Evolutionary conservation across 1,140 invertebrate species (phyloP).

Genomic region (Nomia melanderi): DNA sequence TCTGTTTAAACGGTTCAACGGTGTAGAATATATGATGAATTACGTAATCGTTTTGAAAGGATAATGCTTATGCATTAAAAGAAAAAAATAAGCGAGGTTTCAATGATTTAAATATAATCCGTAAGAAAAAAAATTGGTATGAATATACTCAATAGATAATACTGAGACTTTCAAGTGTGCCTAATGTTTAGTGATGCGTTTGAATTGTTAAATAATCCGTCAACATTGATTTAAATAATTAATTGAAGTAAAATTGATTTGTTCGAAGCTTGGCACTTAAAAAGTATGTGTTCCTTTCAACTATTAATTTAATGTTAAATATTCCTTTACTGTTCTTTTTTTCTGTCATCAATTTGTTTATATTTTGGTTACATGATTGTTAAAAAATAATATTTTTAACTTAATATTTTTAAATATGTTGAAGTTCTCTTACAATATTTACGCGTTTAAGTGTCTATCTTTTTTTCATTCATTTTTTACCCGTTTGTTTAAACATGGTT

Average conservation of each 20-base stretch:
- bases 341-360: background rate
- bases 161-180: slow-evolving; percentile 64
- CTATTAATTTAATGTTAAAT: background rate
- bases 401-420: background rate
- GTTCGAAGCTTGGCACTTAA: slow-evolving; percentile 67
- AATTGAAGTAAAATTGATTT: background rate
- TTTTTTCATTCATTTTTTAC: background rate
- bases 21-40: background rate
- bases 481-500: background rate
- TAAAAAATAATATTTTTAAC: background rate
- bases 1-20: background rate
- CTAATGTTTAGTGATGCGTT: slow-evolving; percentile 67
- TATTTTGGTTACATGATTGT: background rate
- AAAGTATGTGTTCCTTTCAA: slow-evolving; percentile 66
- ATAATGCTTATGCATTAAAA: background rate
- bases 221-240: slow-evolving; percentile 4
- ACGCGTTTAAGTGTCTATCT: background rate
- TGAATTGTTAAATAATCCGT: slow-evolving; percentile 14
- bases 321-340: background rate
- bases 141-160: slow-evolving; percentile 18
- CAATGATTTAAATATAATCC: slow-evolving; percentile 9
- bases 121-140: background rate
- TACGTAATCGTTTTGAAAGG: background rate
- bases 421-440: background rate
- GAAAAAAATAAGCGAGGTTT: slow-evolving; percentile 37